Base-by-base conservation (phyloP, 2,888 invertebrate species). In the Eristalis intricaria region DNA sequence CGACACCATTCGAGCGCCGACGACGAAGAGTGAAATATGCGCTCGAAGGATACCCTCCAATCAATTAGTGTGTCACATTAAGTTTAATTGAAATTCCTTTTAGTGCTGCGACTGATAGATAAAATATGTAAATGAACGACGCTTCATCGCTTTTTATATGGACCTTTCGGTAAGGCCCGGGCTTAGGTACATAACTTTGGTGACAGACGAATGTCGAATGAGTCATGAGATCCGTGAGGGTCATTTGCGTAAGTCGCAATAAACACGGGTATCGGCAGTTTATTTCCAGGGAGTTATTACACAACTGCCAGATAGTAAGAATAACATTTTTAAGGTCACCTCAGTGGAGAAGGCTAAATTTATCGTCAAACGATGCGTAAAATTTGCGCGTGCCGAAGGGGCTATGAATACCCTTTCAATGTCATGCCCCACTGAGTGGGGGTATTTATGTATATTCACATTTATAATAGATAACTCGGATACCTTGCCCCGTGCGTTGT, bases 11-110 rank as follows among this genome's bases (percentile, higher is more conserved):
- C 71, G 50, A 19, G 43, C 1, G n/a, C 29, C 26, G 35, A 35
- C 10, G 50, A 64, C 50, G 19, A 32, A 19, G 74, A 56, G 35
- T 74, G n/a, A 74, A 74, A 64, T 65, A 74, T 65, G 32, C 50
- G 38, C 10, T 32, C 23, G 60, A 43, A 61, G 61, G 66, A 76
- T 60, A 43, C 50, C 19, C 43, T 32, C 68, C 22, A 76, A 76
- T 76, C 76, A 76, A 76, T 76, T 76, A 76, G 76, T 68, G 22
- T 76, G 76, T 76, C 76, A 66, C 76, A 68, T 76, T 76, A 68
- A 76, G 68, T 76, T 76, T 43, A 76, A 76, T 76, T 76, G 76
- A 76, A 76, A 68, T 76, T 68, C 22, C 60, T 43, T 61, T 43
- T 65, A 64, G 32, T 29, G 50, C 63, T 22, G 63, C 22, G 64